Percentiles rank a stretch among this genome's conserved stretches.
Evolutionary conservation across 2,888 invertebrate species (phyloP).

Genomic region (Plagiodera versicolora): DNA sequence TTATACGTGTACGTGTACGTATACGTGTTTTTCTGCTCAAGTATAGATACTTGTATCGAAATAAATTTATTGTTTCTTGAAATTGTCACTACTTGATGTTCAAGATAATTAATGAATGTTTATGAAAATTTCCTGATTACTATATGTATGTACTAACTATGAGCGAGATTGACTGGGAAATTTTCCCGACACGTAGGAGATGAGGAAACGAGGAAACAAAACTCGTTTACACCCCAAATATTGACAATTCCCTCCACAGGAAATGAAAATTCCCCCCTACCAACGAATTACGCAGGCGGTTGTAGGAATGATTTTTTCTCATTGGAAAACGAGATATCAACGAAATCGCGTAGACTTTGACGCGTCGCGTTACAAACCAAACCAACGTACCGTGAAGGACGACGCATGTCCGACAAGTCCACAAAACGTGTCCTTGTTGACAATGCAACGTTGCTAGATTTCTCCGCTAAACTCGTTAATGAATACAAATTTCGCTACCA

Average conservation of each 20-base stretch:
- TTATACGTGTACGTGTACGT: no score
- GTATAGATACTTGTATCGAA: no score
- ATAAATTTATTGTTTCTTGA: no score
- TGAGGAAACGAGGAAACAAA: slow-evolving; percentile 2
- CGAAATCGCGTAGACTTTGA: neutral
- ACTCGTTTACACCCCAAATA: slow-evolving; percentile 12
- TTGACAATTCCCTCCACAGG: slow-evolving; percentile 10
- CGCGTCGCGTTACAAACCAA: neutral
- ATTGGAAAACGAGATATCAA: neutral
- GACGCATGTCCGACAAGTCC: slow-evolving; percentile 12
- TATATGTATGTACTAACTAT: no score
- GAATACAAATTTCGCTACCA: no score
- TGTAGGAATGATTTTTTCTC: neutral
- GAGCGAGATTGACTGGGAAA: neutral
- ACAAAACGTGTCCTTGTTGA: slow-evolving; percentile 10
- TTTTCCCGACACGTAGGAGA: neutral
- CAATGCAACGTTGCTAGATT: neutral
- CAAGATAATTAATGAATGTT: no score
- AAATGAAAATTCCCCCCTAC: slow-evolving; percentile 12
- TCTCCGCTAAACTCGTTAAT: no score
- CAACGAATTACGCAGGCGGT: slow-evolving; percentile 4
- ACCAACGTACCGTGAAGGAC: slow-evolving; percentile 4
- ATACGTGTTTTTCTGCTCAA: no score
- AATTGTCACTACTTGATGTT: no score
- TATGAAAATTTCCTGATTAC: no score